Evolutionary conservation across 2,888 invertebrate species (phyloP), one percentile per base, ranked within the genome.

Genomic region (Xylota sylvarum): DNA sequence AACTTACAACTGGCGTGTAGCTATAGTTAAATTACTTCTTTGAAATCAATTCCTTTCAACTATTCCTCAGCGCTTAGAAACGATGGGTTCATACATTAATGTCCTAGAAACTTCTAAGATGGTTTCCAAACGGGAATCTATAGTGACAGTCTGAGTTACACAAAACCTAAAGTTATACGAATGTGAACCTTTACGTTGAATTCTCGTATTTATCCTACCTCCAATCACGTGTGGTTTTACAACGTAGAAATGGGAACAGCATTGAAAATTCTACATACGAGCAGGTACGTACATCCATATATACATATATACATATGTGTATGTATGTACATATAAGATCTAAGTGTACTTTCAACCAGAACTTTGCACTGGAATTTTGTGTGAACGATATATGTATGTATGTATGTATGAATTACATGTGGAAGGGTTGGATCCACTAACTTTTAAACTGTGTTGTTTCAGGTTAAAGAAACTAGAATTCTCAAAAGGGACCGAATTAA

Each of bases 151-250:
- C 62, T 46, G 30, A 64, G 30, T 64, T 64, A 12, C 30, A 30
- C 27, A 64, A 64, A 64, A 30, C 27, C 30, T 46, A 43, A 46
- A 30, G 27, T 30, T 30, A 10, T 30, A 5, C 30, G 30, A 43
- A 46, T 27, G 27, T 12, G 30, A 46, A 64, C 46, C 46, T 43
- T 46, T 27, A 46, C 62, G 30, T 64, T 14, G 14, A 30, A 64
- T 14, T 30, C 46, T 14, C 14, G 14, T 64, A 64, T 64, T 64
- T 64, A 64, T 46, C 30, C 62, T 64, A 46, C 46, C 43, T 46
- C 62, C 62, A 64, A 64, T 64, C 60, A 62, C 43, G 60, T 62
- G 60, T 62, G 60, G 40, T 62, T 27, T 62, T 46, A 46, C 50
- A 27, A 23, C 12, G 27, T 12, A 50, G 19, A 23, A 23, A 23